Evolutionary conservation across 2,113 vertebrate species (phyloP), one percentile per base, ranked within the genome.

Genomic region (Cacatua alba): DNA sequence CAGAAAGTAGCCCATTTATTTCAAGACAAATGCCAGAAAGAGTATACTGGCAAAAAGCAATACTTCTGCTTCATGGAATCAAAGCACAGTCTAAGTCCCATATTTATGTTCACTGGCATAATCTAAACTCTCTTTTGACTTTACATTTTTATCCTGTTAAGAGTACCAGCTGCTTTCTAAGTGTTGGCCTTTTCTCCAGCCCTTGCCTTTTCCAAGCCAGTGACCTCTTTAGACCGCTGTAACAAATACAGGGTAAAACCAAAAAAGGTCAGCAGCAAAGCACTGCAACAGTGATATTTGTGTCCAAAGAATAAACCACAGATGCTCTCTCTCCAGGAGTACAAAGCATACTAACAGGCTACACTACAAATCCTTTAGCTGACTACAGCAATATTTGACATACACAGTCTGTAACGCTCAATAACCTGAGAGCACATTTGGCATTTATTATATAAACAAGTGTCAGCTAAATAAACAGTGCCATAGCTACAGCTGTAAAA

Each of bases 81-180:
- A 10, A 78, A 62, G 55, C 0, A 0, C 0, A 1, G 7, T 25
- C 29, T 77, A 43, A 67, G 24, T 51, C 33, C 31, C 14, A 43
- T 18, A 31, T 14, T 6, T 20, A 6, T 26, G 6, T 62, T 62
- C 67, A 68, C 17, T 24, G 37, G 35, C 43, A 57, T 41, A 79
- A 68, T 52, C 28, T 37, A 63, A 87, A 33, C 28, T 69, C 41
- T 13, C 6, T 44, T 74, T 57, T 46, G 33, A 51, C 13, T 59
- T 74, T 3, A 41, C 6, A 8, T 52, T 79, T 84, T 65, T 46
- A 64, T 13, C 21, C 21, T 52, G 24, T 7, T 51, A 7, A 12
- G 18, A 44, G 18, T 10, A 41, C 16, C 16, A 29, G 37, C 28
- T 59, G 28, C 19, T 72, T 83, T 74, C 35, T 35, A 46, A 51